A percentile compares a stretch with the other conserved stretches of the same genome.
These are phyloP conservation scores for Apis mellifera DNA, from an alignment of 1,140 invertebrate species.

Conservation along the genomic window DNA sequence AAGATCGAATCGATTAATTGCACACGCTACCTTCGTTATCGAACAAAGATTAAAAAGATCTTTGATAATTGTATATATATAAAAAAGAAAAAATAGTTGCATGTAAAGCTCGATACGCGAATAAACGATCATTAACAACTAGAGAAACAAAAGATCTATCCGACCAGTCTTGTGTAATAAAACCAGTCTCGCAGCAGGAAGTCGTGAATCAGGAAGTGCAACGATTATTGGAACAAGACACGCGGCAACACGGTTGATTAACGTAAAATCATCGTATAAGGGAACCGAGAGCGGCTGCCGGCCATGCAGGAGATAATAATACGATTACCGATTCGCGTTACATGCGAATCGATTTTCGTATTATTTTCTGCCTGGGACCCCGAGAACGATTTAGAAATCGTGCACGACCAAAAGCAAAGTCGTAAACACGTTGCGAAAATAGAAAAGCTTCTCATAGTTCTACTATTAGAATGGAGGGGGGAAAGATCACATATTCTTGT, in stretches of 20 bases:
- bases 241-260: conserved; percentile 10
- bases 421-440: neutral
- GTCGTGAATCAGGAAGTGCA: conserved; percentile 21
- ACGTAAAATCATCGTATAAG: conserved; percentile 23
- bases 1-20: too few species aligned
- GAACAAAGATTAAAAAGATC: too few species aligned
- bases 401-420: too few species aligned
- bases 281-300: neutral
- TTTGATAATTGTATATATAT: too few species aligned
- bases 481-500: neutral
- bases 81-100: neutral
- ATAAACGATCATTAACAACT: neutral
- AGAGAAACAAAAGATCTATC: conserved; percentile 2
- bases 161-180: neutral
- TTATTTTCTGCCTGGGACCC: neutral
- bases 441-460: neutral
- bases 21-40: too few species aligned
- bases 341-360: conserved; percentile 14
- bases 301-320: conserved; percentile 6
- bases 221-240: conserved; percentile 35
- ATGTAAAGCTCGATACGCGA: too few species aligned
- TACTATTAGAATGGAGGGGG: rapidly evolving
- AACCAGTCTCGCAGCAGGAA: conserved; percentile 18
- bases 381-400: neutral
- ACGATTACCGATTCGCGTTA: conserved; percentile 32